phyloP scores from a whole-genome alignment of 2,888 invertebrate species.

The Heliconius hortense region DNA sequence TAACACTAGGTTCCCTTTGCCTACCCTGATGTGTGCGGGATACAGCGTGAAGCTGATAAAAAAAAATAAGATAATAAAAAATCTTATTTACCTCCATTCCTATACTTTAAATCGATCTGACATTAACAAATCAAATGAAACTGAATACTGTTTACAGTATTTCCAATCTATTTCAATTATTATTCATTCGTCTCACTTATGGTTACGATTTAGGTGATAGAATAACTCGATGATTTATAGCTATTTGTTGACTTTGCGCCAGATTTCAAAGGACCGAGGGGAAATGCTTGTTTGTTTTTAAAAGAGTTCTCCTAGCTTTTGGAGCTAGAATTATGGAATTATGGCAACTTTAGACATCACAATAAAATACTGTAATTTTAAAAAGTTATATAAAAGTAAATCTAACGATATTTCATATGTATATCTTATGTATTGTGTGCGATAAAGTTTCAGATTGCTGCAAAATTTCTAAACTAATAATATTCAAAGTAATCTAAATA shows the following conservation, averaged over 20 bases:
- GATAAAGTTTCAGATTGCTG: no score
- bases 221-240: slow-evolving; percentile 14
- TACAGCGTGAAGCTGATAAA: no score
- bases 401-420: no score
- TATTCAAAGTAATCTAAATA: no score
- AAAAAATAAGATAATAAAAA: no score
- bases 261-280: slow-evolving; percentile 18
- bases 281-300: slow-evolving; percentile 11
- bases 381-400: no score
- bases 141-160: slow-evolving; percentile 1
- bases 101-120: background rate
- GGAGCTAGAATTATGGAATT: slow-evolving; percentile 3
- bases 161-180: slow-evolving; percentile 19
- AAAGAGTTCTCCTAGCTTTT: background rate
- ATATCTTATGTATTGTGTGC: no score
- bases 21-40: no score
- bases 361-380: background rate
- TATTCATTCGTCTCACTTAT: slow-evolving; percentile 14
- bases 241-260: slow-evolving; percentile 16
- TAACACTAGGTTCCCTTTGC: no score
- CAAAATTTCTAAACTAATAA: no score
- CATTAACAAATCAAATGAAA: background rate
- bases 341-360: background rate
- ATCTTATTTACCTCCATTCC: no score
- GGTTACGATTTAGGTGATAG: slow-evolving; percentile 3